phyloP scores from a whole-genome alignment of 2,888 invertebrate genomes.

The Phortica okadai region DNA sequence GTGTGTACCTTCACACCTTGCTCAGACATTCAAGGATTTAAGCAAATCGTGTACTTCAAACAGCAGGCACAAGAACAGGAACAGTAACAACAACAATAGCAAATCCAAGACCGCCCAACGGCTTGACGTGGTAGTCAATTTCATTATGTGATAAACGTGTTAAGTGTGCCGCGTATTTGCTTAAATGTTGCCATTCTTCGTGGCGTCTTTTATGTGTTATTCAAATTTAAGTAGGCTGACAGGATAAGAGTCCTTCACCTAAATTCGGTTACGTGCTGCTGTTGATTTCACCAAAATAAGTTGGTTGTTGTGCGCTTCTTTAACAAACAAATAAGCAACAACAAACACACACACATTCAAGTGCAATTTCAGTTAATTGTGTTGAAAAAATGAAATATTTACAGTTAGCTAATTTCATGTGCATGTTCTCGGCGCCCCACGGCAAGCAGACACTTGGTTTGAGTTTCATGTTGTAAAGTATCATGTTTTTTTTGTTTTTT shows the following conservation, averaged over 20 bases:
- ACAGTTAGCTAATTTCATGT: background rate
- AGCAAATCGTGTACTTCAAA: background rate
- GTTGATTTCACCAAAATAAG: background rate
- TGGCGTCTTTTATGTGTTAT: constrained; percentile 9
- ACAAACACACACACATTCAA: background rate
- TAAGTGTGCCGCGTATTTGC: constrained; percentile 23
- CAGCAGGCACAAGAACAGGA: background rate
- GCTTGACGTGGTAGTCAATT: constrained; percentile 22
- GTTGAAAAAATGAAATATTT: constrained; percentile 16
- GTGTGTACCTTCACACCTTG: background rate
- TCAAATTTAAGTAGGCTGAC: constrained; percentile 14
- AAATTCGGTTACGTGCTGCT: background rate
- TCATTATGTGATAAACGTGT: constrained; percentile 37
- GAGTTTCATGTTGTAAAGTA: background rate
- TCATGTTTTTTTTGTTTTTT: background rate
- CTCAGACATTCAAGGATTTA: too few relatives aligned
- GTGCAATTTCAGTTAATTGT: constrained; percentile 23
- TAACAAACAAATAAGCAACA: too few relatives aligned
- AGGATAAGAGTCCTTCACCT: background rate
- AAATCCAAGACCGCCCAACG: constrained; percentile 12
- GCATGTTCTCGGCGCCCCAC: too few relatives aligned
- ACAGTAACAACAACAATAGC: background rate
- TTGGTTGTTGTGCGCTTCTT: too few relatives aligned
- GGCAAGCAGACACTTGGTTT: background rate
- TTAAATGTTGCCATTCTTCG: constrained; percentile 25